phyloP scores from a whole-genome alignment of 1,140 invertebrate genomes.

The Drosophila sechellia region DNA sequence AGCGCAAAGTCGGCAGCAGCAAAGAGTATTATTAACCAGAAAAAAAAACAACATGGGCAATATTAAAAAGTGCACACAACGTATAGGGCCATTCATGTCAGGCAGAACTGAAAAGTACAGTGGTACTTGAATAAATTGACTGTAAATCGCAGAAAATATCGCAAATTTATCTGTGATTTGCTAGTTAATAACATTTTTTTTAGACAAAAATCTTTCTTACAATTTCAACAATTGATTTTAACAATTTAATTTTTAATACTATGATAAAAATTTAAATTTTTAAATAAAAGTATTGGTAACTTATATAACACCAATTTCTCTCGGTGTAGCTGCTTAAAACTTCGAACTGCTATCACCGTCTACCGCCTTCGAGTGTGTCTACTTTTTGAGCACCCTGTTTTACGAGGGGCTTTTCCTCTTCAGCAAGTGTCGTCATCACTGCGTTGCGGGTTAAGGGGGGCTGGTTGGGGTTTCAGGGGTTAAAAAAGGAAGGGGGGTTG shows the following conservation, averaged over 20 bases:
- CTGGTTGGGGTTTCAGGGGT: not conserved
- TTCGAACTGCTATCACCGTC: not conserved
- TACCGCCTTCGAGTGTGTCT: not conserved
- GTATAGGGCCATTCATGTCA: not conserved
- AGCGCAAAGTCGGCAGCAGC: constrained; percentile 9
- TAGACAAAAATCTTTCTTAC: no score
- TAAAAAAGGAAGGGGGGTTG: not conserved
- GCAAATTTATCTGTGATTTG: no score
- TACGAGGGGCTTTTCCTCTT: constrained; percentile 8
- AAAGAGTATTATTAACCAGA: constrained; percentile 19
- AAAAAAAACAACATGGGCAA: not conserved
- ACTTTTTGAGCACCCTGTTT: constrained; percentile 14
- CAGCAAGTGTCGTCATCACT: constrained; percentile 23
- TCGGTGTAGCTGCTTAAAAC: not conserved
- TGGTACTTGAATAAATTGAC: no score
- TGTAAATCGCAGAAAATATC: no score
- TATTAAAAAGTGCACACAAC: not conserved
- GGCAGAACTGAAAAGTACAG: no score
- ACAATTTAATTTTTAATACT: no score
- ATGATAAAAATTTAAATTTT: no score
- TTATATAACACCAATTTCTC: no score
- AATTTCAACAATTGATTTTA: no score
- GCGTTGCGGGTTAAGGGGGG: not conserved
- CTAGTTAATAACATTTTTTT: no score
- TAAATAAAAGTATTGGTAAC: no score